These are phyloP conservation scores for Conops quadrifasciatus DNA, from an alignment of 2,888 invertebrate species.

Conservation along the genomic window DNA sequence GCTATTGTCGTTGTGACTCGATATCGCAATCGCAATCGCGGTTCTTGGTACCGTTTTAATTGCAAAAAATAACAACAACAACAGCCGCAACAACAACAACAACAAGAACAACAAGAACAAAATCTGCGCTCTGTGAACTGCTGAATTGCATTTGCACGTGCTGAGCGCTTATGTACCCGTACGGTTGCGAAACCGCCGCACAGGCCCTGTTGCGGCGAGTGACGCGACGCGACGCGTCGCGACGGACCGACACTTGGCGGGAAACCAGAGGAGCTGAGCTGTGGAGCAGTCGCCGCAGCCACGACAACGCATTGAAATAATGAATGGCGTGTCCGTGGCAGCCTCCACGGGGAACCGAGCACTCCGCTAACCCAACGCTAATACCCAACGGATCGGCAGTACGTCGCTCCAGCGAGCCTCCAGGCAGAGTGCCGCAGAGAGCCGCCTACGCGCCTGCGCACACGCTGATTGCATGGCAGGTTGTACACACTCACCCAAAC, in stretches of 20 bases:
- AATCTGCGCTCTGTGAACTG: conserved; percentile 2
- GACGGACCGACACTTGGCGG: no score
- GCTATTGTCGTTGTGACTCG: conserved; percentile 6
- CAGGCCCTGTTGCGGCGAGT: not conserved
- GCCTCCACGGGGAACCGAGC: conserved; percentile 15
- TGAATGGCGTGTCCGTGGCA: conserved; percentile 35
- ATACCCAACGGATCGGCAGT: not conserved
- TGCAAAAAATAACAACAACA: conserved; percentile 26
- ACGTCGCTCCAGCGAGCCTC: not conserved
- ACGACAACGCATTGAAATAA: conserved; percentile 31
- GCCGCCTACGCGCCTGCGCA: conserved; percentile 36
- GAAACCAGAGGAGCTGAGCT: no score
- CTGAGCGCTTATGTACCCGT: conserved; percentile 35
- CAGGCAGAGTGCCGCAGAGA: conserved; percentile 22
- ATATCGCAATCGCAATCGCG: conserved; percentile 15
- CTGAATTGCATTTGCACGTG: conserved; percentile 36
- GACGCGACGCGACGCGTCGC: not conserved
- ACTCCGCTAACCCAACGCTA: not conserved
- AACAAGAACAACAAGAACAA: not conserved
- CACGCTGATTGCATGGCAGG: not conserved
- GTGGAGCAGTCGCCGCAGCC: no score
- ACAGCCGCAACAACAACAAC: not conserved
- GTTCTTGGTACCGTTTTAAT: conserved; percentile 37
- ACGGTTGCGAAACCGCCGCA: conserved; percentile 24
- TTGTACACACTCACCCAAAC: not conserved